Percentiles rank a stretch among this genome's conserved stretches.
Conservation (phyloP, 2,113 vertebrate genomes). For the Anseranas semipalmata region DNA sequence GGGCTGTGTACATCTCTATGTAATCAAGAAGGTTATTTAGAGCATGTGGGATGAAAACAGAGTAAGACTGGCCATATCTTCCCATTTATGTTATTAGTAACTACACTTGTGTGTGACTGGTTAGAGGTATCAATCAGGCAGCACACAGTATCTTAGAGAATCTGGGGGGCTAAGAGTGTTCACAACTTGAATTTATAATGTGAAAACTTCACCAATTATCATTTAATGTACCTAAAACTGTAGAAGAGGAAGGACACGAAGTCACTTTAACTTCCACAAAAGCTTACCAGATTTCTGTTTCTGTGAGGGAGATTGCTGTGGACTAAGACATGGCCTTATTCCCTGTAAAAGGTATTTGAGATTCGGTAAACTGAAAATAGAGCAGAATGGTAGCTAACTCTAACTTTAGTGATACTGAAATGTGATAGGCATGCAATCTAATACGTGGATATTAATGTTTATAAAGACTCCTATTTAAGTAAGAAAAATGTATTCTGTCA, state of each 20-base stretch:
- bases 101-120: background rate
- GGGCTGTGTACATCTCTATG: background rate
- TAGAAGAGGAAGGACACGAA: background rate
- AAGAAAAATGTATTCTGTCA: background rate
- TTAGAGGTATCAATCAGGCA: background rate
- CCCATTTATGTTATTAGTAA: background rate
- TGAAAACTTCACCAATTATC: background rate
- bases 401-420: background rate
- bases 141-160: background rate
- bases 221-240: background rate
- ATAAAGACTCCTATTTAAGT: background rate
- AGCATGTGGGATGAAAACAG: background rate
- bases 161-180: background rate
- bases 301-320: background rate
- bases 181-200: background rate
- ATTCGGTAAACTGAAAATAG: conserved; percentile 14
- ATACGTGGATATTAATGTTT: background rate
- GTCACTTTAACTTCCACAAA: background rate
- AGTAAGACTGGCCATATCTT: background rate
- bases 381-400: background rate
- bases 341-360: background rate
- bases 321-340: background rate
- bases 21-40: background rate
- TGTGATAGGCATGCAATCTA: background rate
- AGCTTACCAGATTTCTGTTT: background rate